Conservation (phyloP, 1,140 invertebrate genomes). For the Apis laboriosa region DNA sequence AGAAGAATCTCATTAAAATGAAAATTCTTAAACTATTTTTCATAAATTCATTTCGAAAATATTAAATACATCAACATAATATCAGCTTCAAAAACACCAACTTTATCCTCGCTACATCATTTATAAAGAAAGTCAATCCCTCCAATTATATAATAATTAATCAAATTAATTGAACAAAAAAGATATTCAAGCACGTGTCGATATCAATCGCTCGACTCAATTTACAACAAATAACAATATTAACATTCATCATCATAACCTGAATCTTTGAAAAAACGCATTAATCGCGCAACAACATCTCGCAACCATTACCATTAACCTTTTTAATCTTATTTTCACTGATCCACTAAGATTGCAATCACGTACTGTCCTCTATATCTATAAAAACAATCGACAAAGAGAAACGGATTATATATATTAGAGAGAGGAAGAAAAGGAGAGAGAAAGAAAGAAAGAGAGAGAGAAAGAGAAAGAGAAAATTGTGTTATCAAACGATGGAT, state of each 20-base stretch:
- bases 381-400: too few species aligned
- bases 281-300: background rate
- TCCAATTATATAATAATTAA: background rate
- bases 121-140: rapidly evolving
- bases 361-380: too few species aligned
- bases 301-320: slow-evolving; percentile 6
- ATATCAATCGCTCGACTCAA: background rate
- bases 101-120: too few species aligned
- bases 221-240: slow-evolving; percentile 6
- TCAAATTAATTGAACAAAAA: background rate
- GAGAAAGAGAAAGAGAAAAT: background rate
- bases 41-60: too few species aligned
- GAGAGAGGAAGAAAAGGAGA: too few species aligned
- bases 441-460: too few species aligned
- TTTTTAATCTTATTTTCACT: slow-evolving; percentile 14
- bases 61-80: background rate
- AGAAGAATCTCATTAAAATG: too few species aligned
- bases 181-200: background rate
- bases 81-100: too few species aligned
- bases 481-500: background rate
- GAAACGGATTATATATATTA: too few species aligned
- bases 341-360: background rate
- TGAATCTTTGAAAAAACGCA: background rate
- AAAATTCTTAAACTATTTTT: too few species aligned
- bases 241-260: slow-evolving; percentile 8